Evolutionary conservation across 2,113 vertebrate genomes (phyloP), one percentile per base, ranked within the genome.

Genomic region (Salvelinus namaycush): DNA sequence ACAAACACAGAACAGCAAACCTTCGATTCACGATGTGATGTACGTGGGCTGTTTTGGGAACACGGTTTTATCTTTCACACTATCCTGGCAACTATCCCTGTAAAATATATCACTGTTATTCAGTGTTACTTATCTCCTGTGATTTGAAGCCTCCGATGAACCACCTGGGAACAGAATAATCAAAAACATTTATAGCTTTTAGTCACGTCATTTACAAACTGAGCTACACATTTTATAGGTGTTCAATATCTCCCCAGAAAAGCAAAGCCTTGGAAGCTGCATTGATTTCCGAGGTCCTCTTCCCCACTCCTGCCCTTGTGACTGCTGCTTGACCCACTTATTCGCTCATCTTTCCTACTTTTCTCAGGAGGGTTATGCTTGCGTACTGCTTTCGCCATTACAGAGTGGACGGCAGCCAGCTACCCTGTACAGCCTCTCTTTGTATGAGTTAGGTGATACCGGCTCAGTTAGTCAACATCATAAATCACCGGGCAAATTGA

Each of bases 291-390:
- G 79, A 87, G 87, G 89, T 91, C 85, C 82, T 91, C 85, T 89
- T 89, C 26, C 68, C 80, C 78, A 84, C 80, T 73, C 74, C 83
- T 90, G 83, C 91, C 91, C 91, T 92, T 87, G 88, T 49, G 82
- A 88, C 88, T 87, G 49, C 80, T 81, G 87, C 91, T 90, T 92
- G 92, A 93, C 93, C 93, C 93, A 94, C 93, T 94, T 94, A 94
- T 94, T 93, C 92, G 93, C 93, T 94, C 93, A 93, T 94, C 91
- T 93, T 94, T 93, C 91, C 88, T 82, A 79, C 84, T 90, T 90
- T 87, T 90, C 92, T 92, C 91, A 75, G 79, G 91, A 92, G 92
- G 90, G 81, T 90, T 92, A 87, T 86, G 87, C 84, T 89, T 90
- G 89, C 89, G 86, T 82, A 76, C 82, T 88, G 88, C 88, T 88